Base-by-base conservation (phyloP, 1,140 invertebrate species). In the Brachionus paranguensis region DNA sequence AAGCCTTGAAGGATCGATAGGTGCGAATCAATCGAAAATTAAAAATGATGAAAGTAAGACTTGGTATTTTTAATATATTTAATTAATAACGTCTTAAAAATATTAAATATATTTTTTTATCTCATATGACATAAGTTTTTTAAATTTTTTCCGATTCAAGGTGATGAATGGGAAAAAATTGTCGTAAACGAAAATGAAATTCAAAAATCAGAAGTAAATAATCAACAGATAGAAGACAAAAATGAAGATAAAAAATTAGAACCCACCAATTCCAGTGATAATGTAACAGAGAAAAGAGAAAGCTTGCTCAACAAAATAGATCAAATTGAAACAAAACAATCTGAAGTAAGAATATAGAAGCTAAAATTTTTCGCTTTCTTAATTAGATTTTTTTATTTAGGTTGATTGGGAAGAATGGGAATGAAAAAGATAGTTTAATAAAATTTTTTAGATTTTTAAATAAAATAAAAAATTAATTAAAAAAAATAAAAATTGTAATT, bases 81-180 rank as follows among this genome's bases (percentile, higher is more conserved):
- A 37, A 6, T 37, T 37, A 37, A 37, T 37, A 37, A 7, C 6
- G 33, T 37, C 33, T 37, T 37, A 37, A 29, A 29, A 60, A 60
- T 60, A 4, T 60, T 60, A 5, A 60, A 4, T 20, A n/a, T n/a
- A n/a, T n/a, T 60, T 17, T 60, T 60, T 60, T 60, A 20, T 29
- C 3, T 60, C 8, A 60, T 60, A 20, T 29, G 27, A 29, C 3
- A 29, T 29, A 29, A 3, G 27, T 29, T 29, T 29, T 29, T 29
- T 29, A 29, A 1, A 29, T 29, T 29, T 29, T 29, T 29, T 29
- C 27, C 27, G 27, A 29, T 29, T 29, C 27, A 29, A 29, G 72
- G 20, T 33, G 72, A 76, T 76, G 72, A 76, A 76, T 76, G 72
- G 72, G 72, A 76, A 50, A 76, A 76, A 76, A 47, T 76, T 14